Conservation (phyloP, 1,140 invertebrate genomes). For the Dryas iulia region DNA sequence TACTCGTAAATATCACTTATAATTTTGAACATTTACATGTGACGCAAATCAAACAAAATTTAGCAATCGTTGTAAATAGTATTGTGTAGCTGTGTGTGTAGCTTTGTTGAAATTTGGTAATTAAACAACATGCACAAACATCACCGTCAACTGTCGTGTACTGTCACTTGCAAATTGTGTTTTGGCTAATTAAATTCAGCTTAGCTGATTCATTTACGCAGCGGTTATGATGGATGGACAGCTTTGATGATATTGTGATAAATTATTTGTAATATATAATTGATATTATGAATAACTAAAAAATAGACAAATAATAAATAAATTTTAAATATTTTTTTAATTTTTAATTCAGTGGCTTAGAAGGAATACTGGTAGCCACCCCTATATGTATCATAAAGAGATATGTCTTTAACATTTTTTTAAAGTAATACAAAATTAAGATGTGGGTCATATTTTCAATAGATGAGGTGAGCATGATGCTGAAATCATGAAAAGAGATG, state of each 20-base stretch:
- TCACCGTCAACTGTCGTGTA: constrained; percentile 5
- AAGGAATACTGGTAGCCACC: too few relatives aligned
- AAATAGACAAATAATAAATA: not conserved
- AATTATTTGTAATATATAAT: not conserved
- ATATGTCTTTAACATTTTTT: too few relatives aligned
- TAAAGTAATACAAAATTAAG: too few relatives aligned
- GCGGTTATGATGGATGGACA: constrained; percentile 14
- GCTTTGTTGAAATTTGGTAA: constrained; percentile 7
- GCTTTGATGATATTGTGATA: not conserved
- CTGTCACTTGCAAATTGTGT: constrained; percentile 10
- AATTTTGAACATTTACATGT: too few relatives aligned
- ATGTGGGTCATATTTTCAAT: too few relatives aligned
- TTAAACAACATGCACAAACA: not conserved
- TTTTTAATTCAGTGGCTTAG: too few relatives aligned
- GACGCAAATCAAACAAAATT: too few relatives aligned
- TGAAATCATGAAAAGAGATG: too few relatives aligned
- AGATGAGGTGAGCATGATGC: too few relatives aligned
- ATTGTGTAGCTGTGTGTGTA: not conserved
- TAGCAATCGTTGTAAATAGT: not conserved
- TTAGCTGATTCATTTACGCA: constrained; percentile 9
- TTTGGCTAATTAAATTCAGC: constrained; percentile 29
- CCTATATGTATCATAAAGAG: too few relatives aligned
- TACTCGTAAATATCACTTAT: too few relatives aligned
- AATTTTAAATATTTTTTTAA: too few relatives aligned
- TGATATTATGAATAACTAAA: not conserved